phyloP scores from a whole-genome alignment of 2,888 invertebrate species.

The Drosophila hamatofila region DNA sequence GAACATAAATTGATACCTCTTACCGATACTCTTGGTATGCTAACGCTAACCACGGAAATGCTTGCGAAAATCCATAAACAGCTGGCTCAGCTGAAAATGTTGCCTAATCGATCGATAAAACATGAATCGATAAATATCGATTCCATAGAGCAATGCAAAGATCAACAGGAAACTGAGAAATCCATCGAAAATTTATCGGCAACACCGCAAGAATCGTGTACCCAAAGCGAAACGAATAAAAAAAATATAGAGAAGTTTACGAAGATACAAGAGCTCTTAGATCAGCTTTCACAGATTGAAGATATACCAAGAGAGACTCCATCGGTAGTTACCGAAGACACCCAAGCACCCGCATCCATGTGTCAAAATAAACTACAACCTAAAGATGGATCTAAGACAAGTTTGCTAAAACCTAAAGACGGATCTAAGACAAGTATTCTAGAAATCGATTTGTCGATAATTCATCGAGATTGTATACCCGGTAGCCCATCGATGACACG shows the following conservation, averaged over 20 bases:
- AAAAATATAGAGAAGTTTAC: not conserved
- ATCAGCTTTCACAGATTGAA: not conserved
- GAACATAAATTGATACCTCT: not conserved
- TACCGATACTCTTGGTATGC: not conserved
- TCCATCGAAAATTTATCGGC: not conserved
- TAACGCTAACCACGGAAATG: constrained; percentile 1
- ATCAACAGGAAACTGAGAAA: not conserved
- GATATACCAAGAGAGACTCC: not conserved
- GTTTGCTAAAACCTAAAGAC: no score
- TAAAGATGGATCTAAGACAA: not conserved
- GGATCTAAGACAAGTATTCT: not conserved
- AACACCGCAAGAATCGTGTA: not conserved
- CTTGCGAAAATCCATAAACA: not conserved
- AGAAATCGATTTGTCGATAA: not conserved
- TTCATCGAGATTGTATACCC: not conserved
- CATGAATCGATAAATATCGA: not conserved
- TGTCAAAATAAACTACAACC: not conserved
- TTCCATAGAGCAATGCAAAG: no score
- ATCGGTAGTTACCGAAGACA: not conserved
- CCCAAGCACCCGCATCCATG: not conserved
- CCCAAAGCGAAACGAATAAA: not conserved
- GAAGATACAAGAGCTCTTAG: not conserved
- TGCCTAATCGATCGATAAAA: not conserved
- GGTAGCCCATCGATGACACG: no score
- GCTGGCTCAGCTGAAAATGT: not conserved